Conservation (phyloP, 2,888 invertebrate species). For the Leistus spinibarbis region DNA sequence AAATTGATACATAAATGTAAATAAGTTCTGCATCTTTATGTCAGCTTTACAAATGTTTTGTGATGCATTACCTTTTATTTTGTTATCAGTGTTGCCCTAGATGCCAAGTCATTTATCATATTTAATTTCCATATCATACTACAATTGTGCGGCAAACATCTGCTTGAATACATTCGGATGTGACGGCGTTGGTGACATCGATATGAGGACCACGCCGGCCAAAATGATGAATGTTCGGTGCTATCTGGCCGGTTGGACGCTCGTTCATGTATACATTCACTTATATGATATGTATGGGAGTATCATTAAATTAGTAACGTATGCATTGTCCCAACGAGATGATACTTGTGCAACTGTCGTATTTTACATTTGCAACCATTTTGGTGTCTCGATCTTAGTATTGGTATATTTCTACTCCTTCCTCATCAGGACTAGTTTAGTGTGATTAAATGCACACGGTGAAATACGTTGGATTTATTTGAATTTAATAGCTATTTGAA, state of each 20-base stretch:
- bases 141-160: background rate
- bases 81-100: background rate
- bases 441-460: no score
- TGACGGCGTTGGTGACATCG: conserved; percentile 15
- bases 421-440: no score
- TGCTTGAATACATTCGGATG: background rate
- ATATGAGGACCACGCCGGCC: conserved; percentile 20
- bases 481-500: no score
- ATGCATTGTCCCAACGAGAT: background rate
- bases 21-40: background rate
- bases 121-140: background rate
- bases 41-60: background rate
- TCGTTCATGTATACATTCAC: conserved; percentile 2
- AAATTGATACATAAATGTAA: background rate
- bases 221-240: conserved; percentile 25
- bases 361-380: background rate
- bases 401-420: no score
- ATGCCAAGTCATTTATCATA: background rate
- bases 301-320: conserved; percentile 32
- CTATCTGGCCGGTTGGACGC: conserved; percentile 16
- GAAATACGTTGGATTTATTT: no score
- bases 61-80: background rate
- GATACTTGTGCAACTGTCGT: background rate
- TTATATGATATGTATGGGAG: background rate
- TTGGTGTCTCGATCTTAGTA: background rate